Conservation (phyloP, 2,113 vertebrate species). For the Hystrix cristata region DNA sequence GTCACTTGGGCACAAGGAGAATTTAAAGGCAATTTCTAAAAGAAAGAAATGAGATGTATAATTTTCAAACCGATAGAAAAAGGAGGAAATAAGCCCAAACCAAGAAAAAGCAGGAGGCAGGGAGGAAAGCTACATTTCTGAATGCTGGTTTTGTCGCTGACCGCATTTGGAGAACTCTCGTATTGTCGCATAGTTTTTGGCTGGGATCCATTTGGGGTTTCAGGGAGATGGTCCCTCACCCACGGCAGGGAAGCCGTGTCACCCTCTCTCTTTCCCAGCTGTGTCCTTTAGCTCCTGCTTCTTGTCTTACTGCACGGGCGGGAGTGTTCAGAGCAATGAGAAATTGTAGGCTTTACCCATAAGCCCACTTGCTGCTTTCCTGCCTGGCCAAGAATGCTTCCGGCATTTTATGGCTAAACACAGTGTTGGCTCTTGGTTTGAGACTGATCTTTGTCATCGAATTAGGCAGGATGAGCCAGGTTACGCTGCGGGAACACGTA, state of each 20-base stretch:
- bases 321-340: not conserved
- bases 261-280: not conserved
- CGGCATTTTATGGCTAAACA: not conserved
- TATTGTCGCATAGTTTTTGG: not conserved
- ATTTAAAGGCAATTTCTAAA: not conserved
- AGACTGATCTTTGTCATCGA: not conserved
- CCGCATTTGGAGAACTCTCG: not conserved
- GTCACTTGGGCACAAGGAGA: not conserved
- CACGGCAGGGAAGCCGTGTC: not conserved
- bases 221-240: not conserved
- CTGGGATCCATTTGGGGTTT: not conserved
- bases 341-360: not conserved
- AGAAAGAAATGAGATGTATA: not conserved
- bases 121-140: not conserved
- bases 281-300: conserved; percentile 8
- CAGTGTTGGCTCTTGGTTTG: not conserved
- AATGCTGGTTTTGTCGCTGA: not conserved
- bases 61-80: not conserved
- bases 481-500: not conserved
- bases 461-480: not conserved
- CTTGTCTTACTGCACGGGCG: conserved; percentile 23
- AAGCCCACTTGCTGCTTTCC: not conserved
- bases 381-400: not conserved
- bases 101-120: not conserved
- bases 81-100: not conserved